Percentiles rank a stretch among this genome's conserved stretches.
phyloP scores from a whole-genome alignment of 2,888 invertebrate genomes.

The Caenorhabditis doughertyi region DNA sequence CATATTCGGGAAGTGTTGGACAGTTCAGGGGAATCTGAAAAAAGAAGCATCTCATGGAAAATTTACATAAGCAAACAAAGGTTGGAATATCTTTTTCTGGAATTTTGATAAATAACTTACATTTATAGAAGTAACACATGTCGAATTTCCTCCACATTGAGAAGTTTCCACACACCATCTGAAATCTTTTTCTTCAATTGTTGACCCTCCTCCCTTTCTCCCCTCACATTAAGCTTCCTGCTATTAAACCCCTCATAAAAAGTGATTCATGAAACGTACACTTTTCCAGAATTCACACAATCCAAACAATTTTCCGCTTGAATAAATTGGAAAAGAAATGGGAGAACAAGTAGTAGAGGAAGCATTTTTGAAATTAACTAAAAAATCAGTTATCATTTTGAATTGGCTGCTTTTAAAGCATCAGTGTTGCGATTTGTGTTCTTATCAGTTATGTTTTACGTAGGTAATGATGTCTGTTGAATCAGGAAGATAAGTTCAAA shows the following conservation, averaged over 20 bases:
- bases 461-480: constrained; percentile 3
- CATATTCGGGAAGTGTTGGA: constrained; percentile 20
- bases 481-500: neutral
- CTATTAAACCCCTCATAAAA: constrained; percentile 14
- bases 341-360: constrained; percentile 3
- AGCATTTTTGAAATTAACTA: constrained; percentile 1
- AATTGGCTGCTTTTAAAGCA: neutral
- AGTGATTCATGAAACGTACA: constrained; percentile 47
- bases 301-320: constrained; percentile 40
- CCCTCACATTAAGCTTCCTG: neutral
- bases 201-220: neutral
- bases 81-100: neutral
- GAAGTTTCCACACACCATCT: constrained; percentile 41
- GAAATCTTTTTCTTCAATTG: neutral
- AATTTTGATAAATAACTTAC: constrained; percentile 11
- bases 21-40: constrained; percentile 42
- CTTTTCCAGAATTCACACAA: constrained; percentile 43
- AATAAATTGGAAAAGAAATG: constrained; percentile 11
- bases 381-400: neutral
- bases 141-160: neutral
- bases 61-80: constrained; percentile 12
- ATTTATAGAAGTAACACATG: constrained; percentile 2
- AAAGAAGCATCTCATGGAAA: too few relatives aligned
- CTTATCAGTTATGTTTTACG: neutral
- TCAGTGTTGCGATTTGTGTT: neutral